Evolutionary conservation across 2,797 vertebrate genomes (phyloP).

Genomic region (Ceryle rudis): DNA sequence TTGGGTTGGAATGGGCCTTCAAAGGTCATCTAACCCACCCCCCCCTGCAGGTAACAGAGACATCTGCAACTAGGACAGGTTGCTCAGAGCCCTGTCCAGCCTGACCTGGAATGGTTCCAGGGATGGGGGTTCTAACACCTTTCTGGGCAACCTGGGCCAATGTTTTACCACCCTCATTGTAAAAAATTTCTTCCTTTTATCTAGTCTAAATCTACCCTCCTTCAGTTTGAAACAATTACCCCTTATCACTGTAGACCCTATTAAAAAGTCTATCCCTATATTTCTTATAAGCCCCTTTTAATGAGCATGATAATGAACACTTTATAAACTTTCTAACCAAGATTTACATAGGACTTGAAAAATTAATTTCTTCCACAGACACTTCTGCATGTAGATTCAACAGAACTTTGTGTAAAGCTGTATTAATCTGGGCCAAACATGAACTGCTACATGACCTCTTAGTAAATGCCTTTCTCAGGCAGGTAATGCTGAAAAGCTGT

Average conservation of each 20-base stretch:
- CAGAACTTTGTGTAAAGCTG: neutral
- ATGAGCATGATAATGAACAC: neutral
- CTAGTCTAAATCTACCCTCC: neutral
- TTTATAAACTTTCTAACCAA: neutral
- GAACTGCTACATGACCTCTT: neutral
- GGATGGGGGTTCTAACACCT: neutral
- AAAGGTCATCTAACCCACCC: neutral
- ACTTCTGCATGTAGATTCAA: fast-evolving
- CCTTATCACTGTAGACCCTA: fast-evolving
- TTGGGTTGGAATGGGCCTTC: neutral
- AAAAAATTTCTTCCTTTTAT: neutral
- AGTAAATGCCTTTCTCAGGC: neutral
- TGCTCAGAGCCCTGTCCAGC: neutral
- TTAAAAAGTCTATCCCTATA: neutral
- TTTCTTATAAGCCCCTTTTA: neutral
- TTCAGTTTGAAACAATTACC: neutral
- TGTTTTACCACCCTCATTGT: fast-evolving
- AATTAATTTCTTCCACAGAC: neutral
- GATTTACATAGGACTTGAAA: neutral
- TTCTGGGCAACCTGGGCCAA: neutral
- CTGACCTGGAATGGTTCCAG: neutral
- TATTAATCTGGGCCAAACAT: neutral
- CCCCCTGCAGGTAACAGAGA: neutral
- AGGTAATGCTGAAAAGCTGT: neutral
- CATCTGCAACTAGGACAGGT: neutral